These are phyloP conservation scores for Hemibagrus guttatus DNA, from an alignment of 2,797 vertebrate species.

Conservation along the genomic window DNA sequence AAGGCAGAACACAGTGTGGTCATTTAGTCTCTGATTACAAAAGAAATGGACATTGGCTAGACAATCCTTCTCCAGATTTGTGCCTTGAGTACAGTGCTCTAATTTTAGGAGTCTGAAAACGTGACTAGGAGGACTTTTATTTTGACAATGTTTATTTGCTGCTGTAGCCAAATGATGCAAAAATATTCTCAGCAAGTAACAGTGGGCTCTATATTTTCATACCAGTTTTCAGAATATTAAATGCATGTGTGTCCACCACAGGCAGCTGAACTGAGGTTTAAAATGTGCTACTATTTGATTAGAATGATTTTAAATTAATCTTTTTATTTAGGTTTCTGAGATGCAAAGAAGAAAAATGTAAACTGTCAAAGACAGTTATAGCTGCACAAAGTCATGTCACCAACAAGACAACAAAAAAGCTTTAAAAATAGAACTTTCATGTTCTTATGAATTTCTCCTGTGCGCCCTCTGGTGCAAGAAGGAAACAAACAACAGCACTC, in stretches of 20 bases:
- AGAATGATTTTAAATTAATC: not conserved
- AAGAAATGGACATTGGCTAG: not conserved
- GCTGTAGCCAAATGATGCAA: not conserved
- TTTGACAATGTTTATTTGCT: not conserved
- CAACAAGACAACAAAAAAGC: not conserved
- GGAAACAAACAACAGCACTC: not conserved
- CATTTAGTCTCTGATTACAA: not conserved
- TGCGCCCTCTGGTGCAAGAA: constrained; percentile 23
- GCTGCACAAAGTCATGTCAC: not conserved
- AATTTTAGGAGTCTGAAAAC: not conserved
- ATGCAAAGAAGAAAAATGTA: not conserved
- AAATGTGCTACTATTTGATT: too few species aligned
- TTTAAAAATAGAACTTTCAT: not conserved
- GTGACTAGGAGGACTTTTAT: not conserved
- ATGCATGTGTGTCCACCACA: not conserved
- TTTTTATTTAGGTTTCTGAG: not conserved
- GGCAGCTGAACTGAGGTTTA: not conserved
- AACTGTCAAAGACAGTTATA: not conserved
- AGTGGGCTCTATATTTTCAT: not conserved
- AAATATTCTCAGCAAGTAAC: not conserved
- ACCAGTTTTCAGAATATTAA: not conserved
- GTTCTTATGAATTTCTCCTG: not conserved
- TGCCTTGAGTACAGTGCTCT: not conserved
- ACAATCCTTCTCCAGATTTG: not conserved
- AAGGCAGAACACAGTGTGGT: not conserved